These are phyloP conservation scores for Leptopterna dolabrata DNA, from an alignment of 2,888 invertebrate species.

Conservation along the genomic window DNA sequence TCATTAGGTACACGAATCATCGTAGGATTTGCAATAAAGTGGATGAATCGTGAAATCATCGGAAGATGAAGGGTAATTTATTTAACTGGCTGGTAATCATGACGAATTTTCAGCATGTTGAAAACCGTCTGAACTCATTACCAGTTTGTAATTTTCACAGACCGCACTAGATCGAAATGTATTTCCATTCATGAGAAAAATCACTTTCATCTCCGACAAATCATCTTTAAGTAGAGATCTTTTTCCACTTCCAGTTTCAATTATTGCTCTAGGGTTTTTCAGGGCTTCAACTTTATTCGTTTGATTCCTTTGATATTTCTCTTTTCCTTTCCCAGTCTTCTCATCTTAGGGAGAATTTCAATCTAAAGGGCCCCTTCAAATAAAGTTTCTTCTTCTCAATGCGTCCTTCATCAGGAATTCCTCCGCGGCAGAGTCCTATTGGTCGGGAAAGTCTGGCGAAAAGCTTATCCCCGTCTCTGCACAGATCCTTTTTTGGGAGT, in stretches of 20 bases:
- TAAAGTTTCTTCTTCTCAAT: constrained; percentile 35
- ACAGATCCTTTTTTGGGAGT: not conserved
- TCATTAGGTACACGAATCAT: too few relatives aligned
- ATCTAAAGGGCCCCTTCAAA: constrained; percentile 27
- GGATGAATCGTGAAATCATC: too few relatives aligned
- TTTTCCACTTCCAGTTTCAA: not conserved
- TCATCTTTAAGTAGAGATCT: constrained; percentile 14
- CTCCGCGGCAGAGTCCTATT: not conserved
- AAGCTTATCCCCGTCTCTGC: not conserved
- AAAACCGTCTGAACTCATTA: not conserved
- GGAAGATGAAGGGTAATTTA: too few relatives aligned
- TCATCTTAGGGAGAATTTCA: constrained; percentile 12
- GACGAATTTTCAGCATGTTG: not conserved
- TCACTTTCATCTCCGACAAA: constrained; percentile 4
- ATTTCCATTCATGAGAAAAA: not conserved
- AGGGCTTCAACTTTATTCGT: constrained; percentile 2
- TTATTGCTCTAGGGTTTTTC: constrained; percentile 11
- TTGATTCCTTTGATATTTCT: constrained; percentile 18
- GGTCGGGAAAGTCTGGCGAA: not conserved
- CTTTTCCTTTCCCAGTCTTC: not conserved
- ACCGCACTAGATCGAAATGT: not conserved
- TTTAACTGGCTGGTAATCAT: not conserved
- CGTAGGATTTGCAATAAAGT: too few relatives aligned
- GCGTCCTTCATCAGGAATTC: constrained; percentile 35
- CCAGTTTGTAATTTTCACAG: too few relatives aligned